Evolutionary conservation across 2,113 vertebrate species (phyloP).

Genomic region (Prinia subflava): DNA sequence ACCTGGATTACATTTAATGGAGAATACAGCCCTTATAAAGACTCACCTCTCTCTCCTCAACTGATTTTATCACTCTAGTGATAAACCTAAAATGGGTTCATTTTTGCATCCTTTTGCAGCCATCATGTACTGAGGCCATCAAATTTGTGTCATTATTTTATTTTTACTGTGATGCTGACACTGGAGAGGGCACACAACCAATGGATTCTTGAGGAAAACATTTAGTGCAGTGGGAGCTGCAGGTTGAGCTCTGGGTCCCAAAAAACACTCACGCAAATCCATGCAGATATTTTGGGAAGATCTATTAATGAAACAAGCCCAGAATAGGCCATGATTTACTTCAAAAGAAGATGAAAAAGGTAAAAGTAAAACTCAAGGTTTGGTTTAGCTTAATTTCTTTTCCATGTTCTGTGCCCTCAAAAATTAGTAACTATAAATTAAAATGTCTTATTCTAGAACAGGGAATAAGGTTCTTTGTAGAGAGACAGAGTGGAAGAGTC

Average conservation of each 20-base stretch:
- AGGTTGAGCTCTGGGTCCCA: not conserved
- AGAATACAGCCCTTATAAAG: not conserved
- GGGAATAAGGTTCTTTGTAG: not conserved
- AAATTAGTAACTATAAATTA: not conserved
- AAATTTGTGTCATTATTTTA: not conserved
- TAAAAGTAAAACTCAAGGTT: not conserved
- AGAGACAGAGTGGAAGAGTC: not conserved
- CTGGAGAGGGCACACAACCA: not conserved
- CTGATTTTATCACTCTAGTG: not conserved
- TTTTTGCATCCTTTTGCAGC: not conserved
- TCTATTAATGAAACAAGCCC: not conserved
- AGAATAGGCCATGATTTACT: not conserved
- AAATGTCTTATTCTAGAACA: not conserved
- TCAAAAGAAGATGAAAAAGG: not conserved
- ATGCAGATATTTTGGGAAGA: not conserved
- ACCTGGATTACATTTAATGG: not conserved
- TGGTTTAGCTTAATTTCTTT: not conserved
- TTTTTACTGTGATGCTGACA: not conserved
- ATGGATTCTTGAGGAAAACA: accelerated
- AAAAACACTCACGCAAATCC: not conserved
- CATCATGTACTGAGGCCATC: not conserved
- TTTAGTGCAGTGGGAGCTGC: not conserved
- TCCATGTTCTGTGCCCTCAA: not conserved
- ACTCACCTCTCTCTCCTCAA: not conserved
- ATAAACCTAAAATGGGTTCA: not conserved